phyloP scores from a whole-genome alignment of 1,140 invertebrate genomes.

The Zaprionus ghesquierei region DNA sequence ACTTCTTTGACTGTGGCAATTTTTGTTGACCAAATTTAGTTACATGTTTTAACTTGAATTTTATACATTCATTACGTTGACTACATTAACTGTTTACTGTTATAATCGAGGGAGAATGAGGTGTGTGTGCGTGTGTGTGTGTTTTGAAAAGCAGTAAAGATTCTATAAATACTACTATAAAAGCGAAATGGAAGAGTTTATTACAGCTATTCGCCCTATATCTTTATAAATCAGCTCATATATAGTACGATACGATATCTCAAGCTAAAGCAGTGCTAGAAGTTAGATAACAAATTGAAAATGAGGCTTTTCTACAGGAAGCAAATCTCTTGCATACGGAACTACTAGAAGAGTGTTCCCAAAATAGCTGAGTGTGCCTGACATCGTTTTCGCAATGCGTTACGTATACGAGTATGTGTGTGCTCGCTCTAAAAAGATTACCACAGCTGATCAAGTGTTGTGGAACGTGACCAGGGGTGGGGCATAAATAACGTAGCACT shows the following conservation, averaged over 20 bases:
- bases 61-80: constrained; percentile 22
- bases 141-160: background rate
- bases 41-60: constrained; percentile 13
- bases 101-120: constrained; percentile 35
- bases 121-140: constrained; percentile 1
- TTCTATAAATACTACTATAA: constrained; percentile 7
- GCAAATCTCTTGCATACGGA: background rate
- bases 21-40: constrained; percentile 38
- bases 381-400: background rate
- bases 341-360: background rate
- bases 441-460: background rate
- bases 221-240: background rate
- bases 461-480: background rate
- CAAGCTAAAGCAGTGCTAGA: background rate
- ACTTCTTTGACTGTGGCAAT: constrained; percentile 37
- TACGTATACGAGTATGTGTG: background rate
- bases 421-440: background rate
- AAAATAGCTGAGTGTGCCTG: background rate
- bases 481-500: background rate
- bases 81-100: constrained; percentile 74
- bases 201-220: background rate
- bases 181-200: constrained; percentile 9
- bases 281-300: constrained; percentile 4
- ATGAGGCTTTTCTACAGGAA: background rate
- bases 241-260: background rate